Evolutionary conservation across 2,797 vertebrate species (phyloP), one percentile per base, ranked within the genome.

Genomic region (Sus cebifrons): DNA sequence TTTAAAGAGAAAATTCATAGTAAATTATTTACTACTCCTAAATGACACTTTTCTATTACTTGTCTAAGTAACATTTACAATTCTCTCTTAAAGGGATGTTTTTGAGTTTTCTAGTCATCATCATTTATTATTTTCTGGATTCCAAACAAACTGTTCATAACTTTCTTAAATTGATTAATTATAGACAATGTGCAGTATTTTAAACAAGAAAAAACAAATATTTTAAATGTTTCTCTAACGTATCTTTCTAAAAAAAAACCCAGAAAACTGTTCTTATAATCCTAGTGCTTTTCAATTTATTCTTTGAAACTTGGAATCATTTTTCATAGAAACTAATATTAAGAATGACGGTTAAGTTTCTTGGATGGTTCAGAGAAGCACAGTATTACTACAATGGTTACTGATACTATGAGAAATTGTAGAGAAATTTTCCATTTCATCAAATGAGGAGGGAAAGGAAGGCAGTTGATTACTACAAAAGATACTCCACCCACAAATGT

Each of bases 1-100:
- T 78, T 96, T 58, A 86, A 93, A 89, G 68, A 82, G 52, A 92
- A 94, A 92, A 95, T 75, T 92, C 56, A 73, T 81, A 49, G 40
- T 62, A 49, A 81, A 68, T 58, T 93, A 96, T 86, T 85, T 73
- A 64, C 92, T 71, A 94, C 2, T 73, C 58, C 12, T 85, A 90
- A 75, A 18, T 11, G 17, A 65, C 0, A 86, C 7, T 77, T 16
- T 94, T 64, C 14, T 79, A 58, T 52, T 87, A 49, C 9, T 40
- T 92, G 17, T 86, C 32, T 64, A 93, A 52, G 21, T 32, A 94
- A 93, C 21, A 89, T 65, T 79, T 74, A 95, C 3, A 95, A 87
- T 40, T 91, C 64, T 90, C 10, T 92, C 29, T 90, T 49, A 73
- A 56, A 89, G 23, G 49, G 9, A 87, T 29, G 12, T 23, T 87